phyloP scores from a whole-genome alignment of 2,113 vertebrate species.

The Petaurus breviceps region DNA sequence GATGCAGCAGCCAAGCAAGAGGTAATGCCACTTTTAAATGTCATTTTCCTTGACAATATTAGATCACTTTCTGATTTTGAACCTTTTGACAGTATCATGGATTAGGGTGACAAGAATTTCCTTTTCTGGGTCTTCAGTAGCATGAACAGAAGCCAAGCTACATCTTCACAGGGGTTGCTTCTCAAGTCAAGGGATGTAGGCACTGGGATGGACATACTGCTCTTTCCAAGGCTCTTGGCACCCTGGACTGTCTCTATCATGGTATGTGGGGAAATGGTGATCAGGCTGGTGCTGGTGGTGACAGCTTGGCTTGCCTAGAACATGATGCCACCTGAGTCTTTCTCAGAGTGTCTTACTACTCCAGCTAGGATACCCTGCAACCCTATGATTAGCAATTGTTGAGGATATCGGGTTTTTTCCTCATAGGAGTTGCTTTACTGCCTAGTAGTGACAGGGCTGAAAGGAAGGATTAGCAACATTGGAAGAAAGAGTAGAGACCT shows the following conservation, averaged over 20 bases:
- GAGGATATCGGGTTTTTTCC: background rate
- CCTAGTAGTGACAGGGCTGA: background rate
- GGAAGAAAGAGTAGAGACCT: background rate
- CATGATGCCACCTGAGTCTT: background rate
- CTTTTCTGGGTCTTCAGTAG: background rate
- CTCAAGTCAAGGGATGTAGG: background rate
- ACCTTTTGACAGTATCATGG: background rate
- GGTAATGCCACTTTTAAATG: background rate
- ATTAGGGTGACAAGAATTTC: background rate
- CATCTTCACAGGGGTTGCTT: background rate
- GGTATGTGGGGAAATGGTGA: background rate
- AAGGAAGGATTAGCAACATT: background rate
- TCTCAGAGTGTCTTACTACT: too few species aligned
- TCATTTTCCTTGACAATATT: background rate
- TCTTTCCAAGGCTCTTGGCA: background rate
- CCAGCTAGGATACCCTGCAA: background rate
- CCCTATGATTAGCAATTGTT: background rate
- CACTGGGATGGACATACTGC: background rate
- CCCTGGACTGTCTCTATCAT: background rate
- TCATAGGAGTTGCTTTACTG: background rate
- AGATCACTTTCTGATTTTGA: too few species aligned
- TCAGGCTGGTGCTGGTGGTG: background rate
- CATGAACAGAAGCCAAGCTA: background rate
- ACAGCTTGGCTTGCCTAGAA: background rate
- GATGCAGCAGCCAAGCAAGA: background rate